These are phyloP conservation scores for Nomada ruficornis DNA, from an alignment of 2,888 invertebrate species.

Conservation along the genomic window DNA sequence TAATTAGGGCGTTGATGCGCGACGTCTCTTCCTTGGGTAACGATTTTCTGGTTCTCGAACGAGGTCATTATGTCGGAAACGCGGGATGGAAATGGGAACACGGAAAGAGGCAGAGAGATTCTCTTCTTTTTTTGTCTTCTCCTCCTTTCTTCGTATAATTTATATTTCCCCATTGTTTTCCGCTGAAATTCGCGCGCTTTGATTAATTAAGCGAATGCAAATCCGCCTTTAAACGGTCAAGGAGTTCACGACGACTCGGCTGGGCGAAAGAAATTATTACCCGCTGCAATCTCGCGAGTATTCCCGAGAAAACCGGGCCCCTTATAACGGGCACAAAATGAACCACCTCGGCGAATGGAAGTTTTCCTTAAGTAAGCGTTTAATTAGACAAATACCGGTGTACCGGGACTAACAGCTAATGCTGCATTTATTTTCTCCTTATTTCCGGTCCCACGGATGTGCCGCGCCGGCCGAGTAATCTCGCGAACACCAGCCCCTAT, in stretches of 20 bases:
- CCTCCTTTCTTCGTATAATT: neutral
- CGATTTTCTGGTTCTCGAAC: conserved; percentile 34
- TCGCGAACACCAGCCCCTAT: conserved; percentile 38
- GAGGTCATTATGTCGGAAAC: conserved; percentile 30
- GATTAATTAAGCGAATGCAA: conserved; percentile 35
- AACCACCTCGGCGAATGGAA: conserved; percentile 34
- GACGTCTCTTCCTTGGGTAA: conserved; percentile 50
- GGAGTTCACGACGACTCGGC: neutral
- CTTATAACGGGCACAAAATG: conserved; percentile 27
- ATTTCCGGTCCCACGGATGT: conserved; percentile 28
- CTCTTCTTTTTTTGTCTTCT: neutral
- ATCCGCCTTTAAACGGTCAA: neutral
- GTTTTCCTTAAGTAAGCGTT: conserved; percentile 29
- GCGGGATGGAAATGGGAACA: neutral
- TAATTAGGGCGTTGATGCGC: conserved; percentile 81
- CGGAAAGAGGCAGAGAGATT: neutral
- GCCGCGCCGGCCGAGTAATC: conserved; percentile 47
- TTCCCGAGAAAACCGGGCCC: conserved; percentile 7
- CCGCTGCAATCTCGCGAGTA: conserved; percentile 10
- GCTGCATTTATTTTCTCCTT: conserved; percentile 39
- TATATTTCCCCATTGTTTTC: conserved; percentile 5
- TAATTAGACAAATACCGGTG: conserved; percentile 59
- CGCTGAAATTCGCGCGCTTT: conserved; percentile 22
- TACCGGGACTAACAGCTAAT: conserved; percentile 32
- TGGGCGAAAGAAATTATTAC: conserved; percentile 36